Conservation (phyloP, 2,797 vertebrate genomes). For the Hyperoplus immaculatus region DNA sequence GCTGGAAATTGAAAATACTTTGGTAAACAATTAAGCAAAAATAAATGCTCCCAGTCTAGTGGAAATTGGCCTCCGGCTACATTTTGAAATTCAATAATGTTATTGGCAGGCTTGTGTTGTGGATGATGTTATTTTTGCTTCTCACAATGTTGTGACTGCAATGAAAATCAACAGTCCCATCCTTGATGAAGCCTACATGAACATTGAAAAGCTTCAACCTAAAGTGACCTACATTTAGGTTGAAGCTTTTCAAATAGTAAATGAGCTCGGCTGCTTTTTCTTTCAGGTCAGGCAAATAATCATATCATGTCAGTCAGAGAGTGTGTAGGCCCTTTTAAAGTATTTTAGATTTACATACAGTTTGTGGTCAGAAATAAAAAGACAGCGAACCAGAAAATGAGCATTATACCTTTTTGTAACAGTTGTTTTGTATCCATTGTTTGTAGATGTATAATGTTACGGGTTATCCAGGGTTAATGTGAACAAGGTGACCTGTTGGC, state of each 20-base stretch:
- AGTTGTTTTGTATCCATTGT: constrained; percentile 14
- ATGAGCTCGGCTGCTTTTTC: neutral
- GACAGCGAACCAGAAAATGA: neutral
- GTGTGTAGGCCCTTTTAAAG: neutral
- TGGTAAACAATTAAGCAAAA: neutral
- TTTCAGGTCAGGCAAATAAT: neutral
- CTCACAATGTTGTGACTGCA: neutral
- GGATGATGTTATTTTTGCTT: neutral
- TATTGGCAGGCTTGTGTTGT: neutral
- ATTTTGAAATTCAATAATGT: constrained; percentile 6
- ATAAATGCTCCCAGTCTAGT: neutral
- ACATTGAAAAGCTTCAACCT: too few species aligned
- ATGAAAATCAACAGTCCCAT: neutral
- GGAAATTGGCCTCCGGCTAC: neutral
- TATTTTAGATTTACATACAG: neutral
- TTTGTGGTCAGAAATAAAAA: constrained; percentile 5
- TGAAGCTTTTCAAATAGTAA: constrained; percentile 14
- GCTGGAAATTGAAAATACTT: neutral
- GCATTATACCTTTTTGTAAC: constrained; percentile 23
- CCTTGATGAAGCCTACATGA: neutral
- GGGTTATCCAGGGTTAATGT: constrained; percentile 25
- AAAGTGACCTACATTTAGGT: neutral
- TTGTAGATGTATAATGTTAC: neutral
- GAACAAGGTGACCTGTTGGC: constrained; percentile 49
- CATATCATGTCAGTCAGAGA: neutral